phyloP scores from a whole-genome alignment of 2,797 vertebrate species.

The Botia almorhae region DNA sequence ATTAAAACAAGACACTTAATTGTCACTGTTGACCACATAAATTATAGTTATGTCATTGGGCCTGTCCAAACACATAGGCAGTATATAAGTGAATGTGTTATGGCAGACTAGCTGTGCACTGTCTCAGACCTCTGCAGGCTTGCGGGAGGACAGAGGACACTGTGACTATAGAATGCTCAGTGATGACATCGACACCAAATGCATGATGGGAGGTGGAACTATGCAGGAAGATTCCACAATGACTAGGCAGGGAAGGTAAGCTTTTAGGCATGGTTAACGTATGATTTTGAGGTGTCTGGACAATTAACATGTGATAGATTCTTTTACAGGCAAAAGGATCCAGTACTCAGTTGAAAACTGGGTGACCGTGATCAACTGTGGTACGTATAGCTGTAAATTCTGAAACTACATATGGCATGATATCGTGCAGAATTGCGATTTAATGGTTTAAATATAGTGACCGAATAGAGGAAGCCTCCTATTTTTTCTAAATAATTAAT shows the following conservation, averaged over 20 bases:
- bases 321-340: slow-evolving; percentile 31
- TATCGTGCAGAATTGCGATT: background rate
- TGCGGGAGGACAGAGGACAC: slow-evolving; percentile 16
- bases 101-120: slow-evolving; percentile 36
- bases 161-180: slow-evolving; percentile 10
- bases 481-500: background rate
- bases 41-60: background rate
- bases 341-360: background rate
- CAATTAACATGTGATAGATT: slow-evolving; percentile 32
- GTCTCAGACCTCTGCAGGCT: slow-evolving; percentile 46
- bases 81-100: background rate
- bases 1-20: background rate
- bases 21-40: background rate
- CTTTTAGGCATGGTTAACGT: slow-evolving; percentile 1
- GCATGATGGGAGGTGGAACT: slow-evolving; percentile 34
- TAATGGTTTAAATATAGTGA: background rate
- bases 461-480: background rate
- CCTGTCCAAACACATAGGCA: background rate
- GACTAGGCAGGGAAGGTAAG: slow-evolving; percentile 32
- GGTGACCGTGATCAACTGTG: background rate
- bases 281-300: slow-evolving; percentile 11
- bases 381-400: slow-evolving; percentile 20
- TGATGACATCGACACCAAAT: slow-evolving; percentile 30
- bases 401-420: background rate
- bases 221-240: background rate